These are phyloP conservation scores for Thaumetopoea pityocampa DNA, from an alignment of 1,140 invertebrate genomes.

Conservation along the genomic window DNA sequence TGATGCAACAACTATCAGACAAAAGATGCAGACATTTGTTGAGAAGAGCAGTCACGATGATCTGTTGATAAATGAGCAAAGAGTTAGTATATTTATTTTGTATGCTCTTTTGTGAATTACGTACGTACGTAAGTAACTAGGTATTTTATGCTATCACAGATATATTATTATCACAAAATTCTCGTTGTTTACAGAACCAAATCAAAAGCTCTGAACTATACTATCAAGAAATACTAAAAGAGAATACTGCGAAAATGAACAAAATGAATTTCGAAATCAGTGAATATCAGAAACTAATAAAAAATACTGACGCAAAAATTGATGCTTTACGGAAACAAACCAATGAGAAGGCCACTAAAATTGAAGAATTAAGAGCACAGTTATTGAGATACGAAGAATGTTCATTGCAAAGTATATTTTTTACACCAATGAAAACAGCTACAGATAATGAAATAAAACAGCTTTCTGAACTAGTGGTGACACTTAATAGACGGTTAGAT, in stretches of 20 bases:
- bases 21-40: conserved; percentile 71
- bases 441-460: conserved; percentile 67
- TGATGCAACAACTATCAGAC: conserved; percentile 65
- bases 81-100: conserved; percentile 45
- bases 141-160: neutral
- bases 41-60: conserved; percentile 78
- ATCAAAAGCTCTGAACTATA: conserved; percentile 58
- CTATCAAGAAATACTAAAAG: conserved; percentile 64
- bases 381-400: conserved; percentile 61
- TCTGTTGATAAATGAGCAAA: conserved; percentile 75
- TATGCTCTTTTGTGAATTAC: too few relatives aligned
- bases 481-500: conserved; percentile 48
- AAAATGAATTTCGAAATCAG: conserved; percentile 53
- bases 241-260: conserved; percentile 59
- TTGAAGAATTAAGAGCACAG: conserved; percentile 60
- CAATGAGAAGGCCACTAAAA: conserved; percentile 57
- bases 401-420: conserved; percentile 65
- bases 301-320: conserved; percentile 62
- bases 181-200: conserved; percentile 49
- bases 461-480: conserved; percentile 50
- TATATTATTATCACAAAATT: neutral
- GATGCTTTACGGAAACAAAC: conserved; percentile 56
- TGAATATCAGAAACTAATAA: conserved; percentile 53
- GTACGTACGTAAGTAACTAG: too few relatives aligned
- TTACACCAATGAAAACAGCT: conserved; percentile 66